Base-by-base conservation (phyloP, 2,797 vertebrate genomes). In the Tarsius wallacei region DNA sequence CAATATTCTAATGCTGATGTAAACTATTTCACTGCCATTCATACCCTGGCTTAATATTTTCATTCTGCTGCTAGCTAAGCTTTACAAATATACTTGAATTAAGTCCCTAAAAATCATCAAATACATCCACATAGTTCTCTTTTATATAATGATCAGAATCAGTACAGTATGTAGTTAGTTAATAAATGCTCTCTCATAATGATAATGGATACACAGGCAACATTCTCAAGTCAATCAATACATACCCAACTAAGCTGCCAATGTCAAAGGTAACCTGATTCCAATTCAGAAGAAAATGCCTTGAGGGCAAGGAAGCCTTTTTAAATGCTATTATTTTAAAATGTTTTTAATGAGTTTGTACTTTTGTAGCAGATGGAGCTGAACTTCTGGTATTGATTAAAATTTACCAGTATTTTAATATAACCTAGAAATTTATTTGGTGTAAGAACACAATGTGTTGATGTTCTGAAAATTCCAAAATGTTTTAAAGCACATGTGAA, bases 371-470 rank as follows among this genome's bases (percentile, higher is more conserved):
- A 93, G 82, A 97, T 93, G 70, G 85, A 78, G 24, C 33, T 64
- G 36, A 95, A 91, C 55, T 96, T 78, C 55, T 95, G 82, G 42
- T 90, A 80, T 42, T 96, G 76, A 78, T 92, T 96, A 92, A 94
- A 94, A 83, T 80, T 78, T 83, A 81, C 57, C 76, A 87, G 24
- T 71, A 42, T 92, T 93, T 91, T 91, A 74, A 85, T 42, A 78
- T 61, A 63, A 91, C 68, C 42, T 57, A 90, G 28, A 68, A 76
- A 42, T 55, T 8, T 70, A 91, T 57, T 95, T 36, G 42, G 59
- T 70, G 13, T 89, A 80, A 70, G 86, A 94, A 95, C 49, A 63
- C 42, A 33, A 7, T 13, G 42, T 47, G 15, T 47, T 86, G 49
- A 61, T 57, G 61, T 57, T 91, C 63, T 87, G 19, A 78, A 93